phyloP scores from a whole-genome alignment of 53 echinoderm and acorn worm species.

The Zoroaster sp. region DNA sequence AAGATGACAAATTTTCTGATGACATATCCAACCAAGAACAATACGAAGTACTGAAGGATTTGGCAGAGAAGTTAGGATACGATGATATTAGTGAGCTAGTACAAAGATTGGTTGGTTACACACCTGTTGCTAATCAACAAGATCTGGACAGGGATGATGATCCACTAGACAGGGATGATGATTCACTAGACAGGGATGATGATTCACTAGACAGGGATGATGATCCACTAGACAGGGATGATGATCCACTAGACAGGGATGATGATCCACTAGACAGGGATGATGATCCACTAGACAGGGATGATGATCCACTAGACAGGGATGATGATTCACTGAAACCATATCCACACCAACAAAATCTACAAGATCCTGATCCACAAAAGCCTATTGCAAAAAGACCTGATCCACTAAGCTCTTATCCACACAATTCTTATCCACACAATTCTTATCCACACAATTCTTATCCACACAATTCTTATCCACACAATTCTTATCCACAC shows the following conservation, averaged over 20 bases:
- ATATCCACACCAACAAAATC: not conserved
- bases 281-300: too few species aligned
- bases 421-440: not conserved
- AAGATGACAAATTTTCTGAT: not conserved
- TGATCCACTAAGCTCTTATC: not conserved
- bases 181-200: too few species aligned
- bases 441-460: not conserved
- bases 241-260: too few species aligned
- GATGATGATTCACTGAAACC: not conserved
- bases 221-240: too few species aligned
- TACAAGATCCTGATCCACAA: not conserved
- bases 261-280: too few species aligned
- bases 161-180: too few species aligned
- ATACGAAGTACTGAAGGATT: not conserved
- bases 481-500: not conserved
- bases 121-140: too few species aligned
- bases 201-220: too few species aligned
- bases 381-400: not conserved
- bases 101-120: too few species aligned
- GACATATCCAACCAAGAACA: not conserved
- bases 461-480: not conserved
- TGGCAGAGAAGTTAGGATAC: not conserved
- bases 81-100: slow-evolving; percentile 11
- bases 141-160: too few species aligned
- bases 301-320: too few species aligned